Conservation (phyloP, 2,888 invertebrate genomes). For the Plebejus melissa region DNA sequence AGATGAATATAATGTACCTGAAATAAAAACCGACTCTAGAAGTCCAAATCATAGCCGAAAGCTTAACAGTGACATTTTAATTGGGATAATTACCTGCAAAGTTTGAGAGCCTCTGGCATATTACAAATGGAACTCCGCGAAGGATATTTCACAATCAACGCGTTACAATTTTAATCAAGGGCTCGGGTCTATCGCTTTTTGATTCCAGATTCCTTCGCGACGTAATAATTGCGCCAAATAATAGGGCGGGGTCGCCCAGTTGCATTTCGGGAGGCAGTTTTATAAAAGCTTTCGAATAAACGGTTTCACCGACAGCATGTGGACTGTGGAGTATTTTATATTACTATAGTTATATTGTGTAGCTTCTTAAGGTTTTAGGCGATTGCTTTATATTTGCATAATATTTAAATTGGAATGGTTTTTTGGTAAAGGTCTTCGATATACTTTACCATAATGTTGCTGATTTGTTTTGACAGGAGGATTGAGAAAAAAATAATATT, state of each 20-base stretch:
- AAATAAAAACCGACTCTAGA: no score
- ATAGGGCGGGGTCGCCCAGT: conserved; percentile 54
- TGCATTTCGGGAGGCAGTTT: conserved; percentile 47
- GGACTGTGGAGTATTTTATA: not conserved
- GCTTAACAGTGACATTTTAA: not conserved
- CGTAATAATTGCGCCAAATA: conserved; percentile 74
- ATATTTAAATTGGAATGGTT: no score
- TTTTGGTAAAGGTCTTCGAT: no score
- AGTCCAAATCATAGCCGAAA: not conserved
- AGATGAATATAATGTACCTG: no score
- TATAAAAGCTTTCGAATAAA: conserved; percentile 27
- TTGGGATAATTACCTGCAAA: not conserved
- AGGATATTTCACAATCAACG: conserved; percentile 60
- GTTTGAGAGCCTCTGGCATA: conserved; percentile 8
- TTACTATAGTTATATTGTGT: not conserved
- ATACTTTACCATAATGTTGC: no score
- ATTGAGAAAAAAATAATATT: no score
- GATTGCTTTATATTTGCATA: not conserved
- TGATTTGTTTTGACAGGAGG: no score
- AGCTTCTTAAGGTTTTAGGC: not conserved
- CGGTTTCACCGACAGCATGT: not conserved
- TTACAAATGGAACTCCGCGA: conserved; percentile 33
- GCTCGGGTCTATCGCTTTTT: conserved; percentile 68
- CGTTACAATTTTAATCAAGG: conserved; percentile 75
- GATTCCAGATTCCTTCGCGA: conserved; percentile 60